Base-by-base conservation (phyloP, 2,113 vertebrate species). In the Macquaria australasica region DNA sequence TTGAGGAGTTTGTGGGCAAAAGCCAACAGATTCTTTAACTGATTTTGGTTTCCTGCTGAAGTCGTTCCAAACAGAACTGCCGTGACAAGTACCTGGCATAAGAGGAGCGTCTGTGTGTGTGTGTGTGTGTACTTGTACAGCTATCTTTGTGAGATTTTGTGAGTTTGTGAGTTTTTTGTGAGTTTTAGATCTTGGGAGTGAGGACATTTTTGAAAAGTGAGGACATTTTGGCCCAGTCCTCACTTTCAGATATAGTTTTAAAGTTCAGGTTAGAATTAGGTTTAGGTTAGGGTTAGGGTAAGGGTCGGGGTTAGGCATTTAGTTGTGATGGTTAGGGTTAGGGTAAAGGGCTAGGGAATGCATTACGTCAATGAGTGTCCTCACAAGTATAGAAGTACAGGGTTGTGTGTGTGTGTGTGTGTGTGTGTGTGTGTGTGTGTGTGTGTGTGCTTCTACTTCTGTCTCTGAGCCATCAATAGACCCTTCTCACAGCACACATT, bases 1-100 rank as follows among this genome's bases (percentile, higher is more conserved):
- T 71, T 5, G 34, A 71, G 66, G 81, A 48, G 58, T 63, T 64
- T 48, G 58, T 56, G 59, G 58, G 43, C 1, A 16, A 23, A 66
- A 14, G 74, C 62, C n/a, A 78, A 25, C 55, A 41, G 21, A 69
- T 78, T 43, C 41, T 41, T 6, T 10, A 16, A 50, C 48, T 20
- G 9, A 64, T 10, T 20, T 39, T 21, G 1, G 37, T 43, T 34
- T 63, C 25, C 41, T 51, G 51, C 18, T 41, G 37, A 56, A 73
- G 43, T 31, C 0, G 1, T 64, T 81, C 72, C 37, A 63, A 58
- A 37, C 16, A 56, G 28, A 81, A 31, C 45, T 64, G 60, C 28
- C 48, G 60, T 20, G 21, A 66, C 39, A 73, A 45, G 50, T 58
- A 14, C 48, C 41, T 68, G 80, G 48, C 23, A 50, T 37, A 9